Evolutionary conservation across 92 coral and sea anemone genomes (phyloP), one percentile per base, ranked within the genome.

Genomic region (Porites divaricata): DNA sequence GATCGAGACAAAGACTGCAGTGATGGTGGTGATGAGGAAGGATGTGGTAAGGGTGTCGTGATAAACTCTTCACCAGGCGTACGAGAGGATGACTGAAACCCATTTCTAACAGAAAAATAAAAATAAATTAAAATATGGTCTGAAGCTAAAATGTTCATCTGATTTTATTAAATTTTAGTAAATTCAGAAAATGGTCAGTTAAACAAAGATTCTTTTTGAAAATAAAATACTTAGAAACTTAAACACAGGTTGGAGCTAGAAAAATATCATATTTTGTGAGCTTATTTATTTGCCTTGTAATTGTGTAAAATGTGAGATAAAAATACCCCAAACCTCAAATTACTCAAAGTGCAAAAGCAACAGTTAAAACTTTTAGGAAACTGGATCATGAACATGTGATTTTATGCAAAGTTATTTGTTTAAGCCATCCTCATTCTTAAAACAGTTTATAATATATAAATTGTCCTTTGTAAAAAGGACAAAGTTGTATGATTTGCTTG

Each of bases 1-100:
- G 88, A 84, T 66, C 82, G 23, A 9, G 88, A 84, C 8, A 41
- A 21, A 56, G 88, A 84, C 6, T 84, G 88, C 20, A 25, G 28
- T 16, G 82, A 84, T 52, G 58, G 58, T 66, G 53, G 81, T 66
- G 88, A 84, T 54, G 95, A 91, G 56, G 20, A 52, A 70, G 76
- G 75, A 28, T 91, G 95, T 91, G 85, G 95, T 91, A 85, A 72
- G 92, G 45, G 84, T 73, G 70, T 52, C 4, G 22, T n/a, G 22
- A 66, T 20, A 15, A 41, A n/a, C 8, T n/a, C 35, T 57, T 17
- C 63, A 24, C 86, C 86, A 82, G 86, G 51, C 86, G 63, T 82
- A 28, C 1, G 86, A 82, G 86, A 82, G 70, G 79, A 59, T 24
- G 53, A 72, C 58, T 24, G 24, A 78, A 64, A 61, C 77, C 61